Evolutionary conservation across 53 echinoderm and acorn worm species (phyloP).

Genomic region (Paracentrotus lividus): DNA sequence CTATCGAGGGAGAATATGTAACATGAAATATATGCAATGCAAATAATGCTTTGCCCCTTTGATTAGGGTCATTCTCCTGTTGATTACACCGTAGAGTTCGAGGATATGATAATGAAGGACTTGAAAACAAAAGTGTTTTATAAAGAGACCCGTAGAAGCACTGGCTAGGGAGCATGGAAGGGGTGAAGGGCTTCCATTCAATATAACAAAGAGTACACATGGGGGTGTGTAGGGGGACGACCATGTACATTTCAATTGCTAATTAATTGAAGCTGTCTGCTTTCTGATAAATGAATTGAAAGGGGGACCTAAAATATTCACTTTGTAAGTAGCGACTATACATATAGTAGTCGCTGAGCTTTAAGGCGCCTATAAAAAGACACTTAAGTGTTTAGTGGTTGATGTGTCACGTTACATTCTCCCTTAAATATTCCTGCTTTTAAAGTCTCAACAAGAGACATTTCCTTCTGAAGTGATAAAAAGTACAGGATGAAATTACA

Average conservation of each 20-base stretch:
- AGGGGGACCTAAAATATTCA: neutral
- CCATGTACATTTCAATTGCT: neutral
- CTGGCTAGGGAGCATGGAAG: neutral
- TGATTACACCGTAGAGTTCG: neutral
- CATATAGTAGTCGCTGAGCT: neutral
- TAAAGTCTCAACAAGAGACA: too few relatives aligned
- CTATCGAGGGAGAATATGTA: too few relatives aligned
- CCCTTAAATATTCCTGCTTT: too few relatives aligned
- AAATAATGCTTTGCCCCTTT: neutral
- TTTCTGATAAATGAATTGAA: neutral
- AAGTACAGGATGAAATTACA: too few relatives aligned
- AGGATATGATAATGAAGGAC: neutral
- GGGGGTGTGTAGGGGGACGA: neutral
- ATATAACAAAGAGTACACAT: neutral
- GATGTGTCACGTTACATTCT: too few relatives aligned
- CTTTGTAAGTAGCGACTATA: neutral
- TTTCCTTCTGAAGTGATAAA: too few relatives aligned
- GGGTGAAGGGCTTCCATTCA: neutral
- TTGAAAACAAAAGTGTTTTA: neutral
- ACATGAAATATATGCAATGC: too few relatives aligned
- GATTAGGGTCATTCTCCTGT: neutral
- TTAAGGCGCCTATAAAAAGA: too few relatives aligned
- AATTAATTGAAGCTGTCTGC: neutral
- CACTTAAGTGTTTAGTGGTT: too few relatives aligned
- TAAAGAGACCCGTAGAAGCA: neutral